phyloP scores from a whole-genome alignment of 92 coral and sea anemone species.

The Hydrozoanthus gracilis region DNA sequence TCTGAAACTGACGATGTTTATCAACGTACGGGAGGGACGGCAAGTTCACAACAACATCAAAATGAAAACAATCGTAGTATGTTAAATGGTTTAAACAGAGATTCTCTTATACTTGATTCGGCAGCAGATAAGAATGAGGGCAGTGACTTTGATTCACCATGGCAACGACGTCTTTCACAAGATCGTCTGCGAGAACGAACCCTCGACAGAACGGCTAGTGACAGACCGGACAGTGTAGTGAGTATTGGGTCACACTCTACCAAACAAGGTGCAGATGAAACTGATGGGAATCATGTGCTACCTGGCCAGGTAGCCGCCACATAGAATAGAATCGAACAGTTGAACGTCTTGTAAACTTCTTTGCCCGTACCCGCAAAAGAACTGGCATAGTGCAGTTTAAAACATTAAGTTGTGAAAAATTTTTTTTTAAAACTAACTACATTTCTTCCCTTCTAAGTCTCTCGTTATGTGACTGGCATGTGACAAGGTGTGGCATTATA shows the following conservation, averaged over 20 bases:
- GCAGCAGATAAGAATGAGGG: neutral
- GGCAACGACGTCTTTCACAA: constrained; percentile 35
- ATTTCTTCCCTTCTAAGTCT: too few species aligned
- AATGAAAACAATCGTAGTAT: neutral
- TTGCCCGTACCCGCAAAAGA: too few species aligned
- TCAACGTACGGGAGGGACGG: neutral
- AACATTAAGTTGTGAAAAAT: too few species aligned
- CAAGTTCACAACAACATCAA: constrained; percentile 2
- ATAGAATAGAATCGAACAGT: too few species aligned
- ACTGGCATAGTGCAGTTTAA: too few species aligned
- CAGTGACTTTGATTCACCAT: constrained; percentile 17
- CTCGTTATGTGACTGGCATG: too few species aligned
- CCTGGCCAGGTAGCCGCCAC: neutral
- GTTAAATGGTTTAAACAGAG: neutral
- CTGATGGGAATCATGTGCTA: neutral
- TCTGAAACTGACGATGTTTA: neutral
- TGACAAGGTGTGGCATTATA: too few species aligned
- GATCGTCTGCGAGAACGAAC: constrained; percentile 24
- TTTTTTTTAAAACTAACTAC: too few species aligned
- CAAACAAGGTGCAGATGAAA: neutral
- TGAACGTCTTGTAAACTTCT: too few species aligned
- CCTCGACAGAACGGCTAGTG: neutral
- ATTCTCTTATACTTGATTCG: neutral
- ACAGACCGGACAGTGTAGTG: neutral
- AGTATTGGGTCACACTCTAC: neutral